Base-by-base conservation (phyloP, 2,888 invertebrate species). In the Scaptomyza polygonia region DNA sequence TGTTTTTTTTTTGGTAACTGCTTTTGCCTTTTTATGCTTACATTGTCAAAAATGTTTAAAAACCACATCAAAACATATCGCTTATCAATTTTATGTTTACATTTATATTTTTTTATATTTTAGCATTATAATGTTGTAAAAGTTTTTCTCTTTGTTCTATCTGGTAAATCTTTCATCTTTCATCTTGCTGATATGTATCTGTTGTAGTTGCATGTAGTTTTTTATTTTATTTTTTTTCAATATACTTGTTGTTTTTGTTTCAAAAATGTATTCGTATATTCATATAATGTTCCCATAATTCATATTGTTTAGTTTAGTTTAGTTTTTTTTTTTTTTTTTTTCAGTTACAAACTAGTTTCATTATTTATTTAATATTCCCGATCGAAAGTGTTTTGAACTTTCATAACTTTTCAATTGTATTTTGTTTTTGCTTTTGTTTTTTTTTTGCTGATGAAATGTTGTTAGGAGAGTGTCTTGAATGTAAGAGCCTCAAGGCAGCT, bases 211-310 rank as follows among this genome's bases (percentile, higher is more conserved):
- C 67, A 69, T 78, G 66, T 78, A 72, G 76, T 67, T 70, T 52
- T 51, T 29, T n/a, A n/a, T n/a, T 14, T 43, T 44, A 56, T 47
- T 39, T 69, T 59, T 51, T 67, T 52, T 36, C 12, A 32, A 30
- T 43, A 47, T 55, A 70, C 55, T 72, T 66, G 42, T 72, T 14
- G 53, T 11, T 34, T n/a, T 39, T 39, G 27, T 65, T 71, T 72
- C 62, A 74, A 83, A 82, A 82, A 70, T 77, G 76, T 72, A 71
- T 68, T 72, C 62, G 73, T 82, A 73, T 86, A 85, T 76, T 86
- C 70, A 82, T 82, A 88, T 88, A 90, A 90, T 89, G 89, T 89
- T 89, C 89, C 90, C 90, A 89, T 90, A 89, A 89, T 89, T 89
- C 89, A 88, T 89, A 89, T 89, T 89, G 88, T 89, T 85, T 89